phyloP scores from a whole-genome alignment of 2,888 invertebrate species.

The Lordiphosa andalusiaca region DNA sequence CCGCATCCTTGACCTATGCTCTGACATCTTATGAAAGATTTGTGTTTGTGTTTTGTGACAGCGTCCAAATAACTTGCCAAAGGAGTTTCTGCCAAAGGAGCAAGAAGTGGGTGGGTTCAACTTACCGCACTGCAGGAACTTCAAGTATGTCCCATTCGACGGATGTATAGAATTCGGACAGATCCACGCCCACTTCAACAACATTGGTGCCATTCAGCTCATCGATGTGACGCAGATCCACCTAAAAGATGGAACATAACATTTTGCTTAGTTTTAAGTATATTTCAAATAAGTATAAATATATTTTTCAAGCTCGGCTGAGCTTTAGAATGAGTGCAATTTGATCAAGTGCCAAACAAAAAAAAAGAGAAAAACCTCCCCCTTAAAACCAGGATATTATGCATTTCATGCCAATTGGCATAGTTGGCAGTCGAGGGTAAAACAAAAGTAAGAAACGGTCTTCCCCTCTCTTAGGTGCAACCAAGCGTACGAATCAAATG shows the following conservation, averaged over 20 bases:
- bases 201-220: constrained; percentile 93
- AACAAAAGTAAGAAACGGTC: no score
- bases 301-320: background rate
- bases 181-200: constrained; percentile 96
- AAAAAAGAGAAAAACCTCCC: no score
- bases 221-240: constrained; percentile 95
- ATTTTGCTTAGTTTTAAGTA: no score
- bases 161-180: constrained; percentile 98
- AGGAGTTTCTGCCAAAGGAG: constrained; percentile 59
- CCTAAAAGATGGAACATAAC: constrained; percentile 82
- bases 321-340: no score
- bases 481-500: no score
- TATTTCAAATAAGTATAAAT: no score
- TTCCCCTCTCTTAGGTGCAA: no score
- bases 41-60: constrained; percentile 71
- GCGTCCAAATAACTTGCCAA: constrained; percentile 65
- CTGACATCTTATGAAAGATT: constrained; percentile 57
- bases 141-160: constrained; percentile 99
- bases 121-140: constrained; percentile 94
- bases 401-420: no score
- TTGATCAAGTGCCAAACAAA: no score
- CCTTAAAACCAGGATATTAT: no score
- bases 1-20: constrained; percentile 62
- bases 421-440: no score
- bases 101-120: constrained; percentile 25